Conservation (phyloP, 2,888 invertebrate genomes). For the Meiosimyza decipiens region DNA sequence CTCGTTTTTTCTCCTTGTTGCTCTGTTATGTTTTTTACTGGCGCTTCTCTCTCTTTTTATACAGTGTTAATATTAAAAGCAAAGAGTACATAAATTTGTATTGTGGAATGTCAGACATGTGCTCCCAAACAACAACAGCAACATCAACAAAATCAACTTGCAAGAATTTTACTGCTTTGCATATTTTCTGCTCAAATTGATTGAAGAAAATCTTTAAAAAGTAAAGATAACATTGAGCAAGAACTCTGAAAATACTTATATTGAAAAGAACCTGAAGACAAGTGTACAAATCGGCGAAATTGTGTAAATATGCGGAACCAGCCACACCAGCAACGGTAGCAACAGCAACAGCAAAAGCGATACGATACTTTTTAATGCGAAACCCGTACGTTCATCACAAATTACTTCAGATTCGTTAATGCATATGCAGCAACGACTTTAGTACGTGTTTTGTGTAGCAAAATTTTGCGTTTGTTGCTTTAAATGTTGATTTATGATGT, state of each 20-base stretch:
- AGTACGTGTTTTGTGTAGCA: background rate
- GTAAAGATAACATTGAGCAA: no score
- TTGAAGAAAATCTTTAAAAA: no score
- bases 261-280: background rate
- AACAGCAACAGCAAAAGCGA: background rate
- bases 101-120: background rate
- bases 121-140: background rate
- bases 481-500: background rate
- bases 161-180: background rate
- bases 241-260: background rate
- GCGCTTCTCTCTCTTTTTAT: background rate
- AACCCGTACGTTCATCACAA: background rate
- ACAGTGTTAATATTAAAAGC: background rate
- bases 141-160: slow-evolving; percentile 11
- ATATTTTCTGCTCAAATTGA: background rate
- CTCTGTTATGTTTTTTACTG: slow-evolving; percentile 1
- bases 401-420: slow-evolving; percentile 6
- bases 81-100: slow-evolving; percentile 15
- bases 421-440: slow-evolving; percentile 4
- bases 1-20: slow-evolving; percentile 50
- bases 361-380: background rate
- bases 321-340: slow-evolving; percentile 9
- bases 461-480: background rate
- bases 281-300: slow-evolving; percentile 17
- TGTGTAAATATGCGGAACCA: slow-evolving; percentile 25